Base-by-base conservation (phyloP, 2,888 invertebrate genomes). In the Agriotes lineatus region DNA sequence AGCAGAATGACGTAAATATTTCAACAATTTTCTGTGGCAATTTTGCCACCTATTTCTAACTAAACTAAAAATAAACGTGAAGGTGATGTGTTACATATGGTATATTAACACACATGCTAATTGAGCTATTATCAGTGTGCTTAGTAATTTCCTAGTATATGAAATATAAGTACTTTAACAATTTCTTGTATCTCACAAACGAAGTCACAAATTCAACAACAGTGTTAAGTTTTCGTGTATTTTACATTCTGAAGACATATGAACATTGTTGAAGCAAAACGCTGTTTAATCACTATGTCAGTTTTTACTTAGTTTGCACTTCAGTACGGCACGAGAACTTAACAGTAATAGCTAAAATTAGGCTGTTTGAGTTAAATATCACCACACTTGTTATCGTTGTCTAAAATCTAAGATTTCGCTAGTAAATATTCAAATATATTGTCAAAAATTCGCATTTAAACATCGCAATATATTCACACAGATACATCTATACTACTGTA, bases 381-480 rank as follows among this genome's bases (percentile, higher is more conserved):
- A 63, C 68, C 50, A 58, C 57, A 48, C 62, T 50, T 67, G 16
- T 63, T 58, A 63, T 68, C 68, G 68, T 68, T 68, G 68, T 68
- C 68, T 68, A 68, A 33, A 25, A 19, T 45, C 67, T 67, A 67
- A 45, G 22, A n/a, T 66, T 52, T 37, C 20, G 16, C 57, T 52
- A 63, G 48, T 35, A 58, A 68, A 63, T 52, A 44, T 61, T 42
- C 54, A 60, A 42, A 30, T 63, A 67, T 67, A 68, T 68, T 68
- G 68, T 68, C 68, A 68, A 68, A 67, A 67, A 62, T 58, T 48
- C 57, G 65, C 65, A 65, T 50, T 48, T 57, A 65, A 58, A 63
- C 20, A 39, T 39, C 33, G 39, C 37, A 62, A 30, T 56, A 39
- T 30, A 52, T 42, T 39, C 56, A 52, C 50, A 61, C 39, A 37